Evolutionary conservation across 2,888 invertebrate genomes (phyloP), one percentile per base, ranked within the genome.

Genomic region (Sussaba pulchella): DNA sequence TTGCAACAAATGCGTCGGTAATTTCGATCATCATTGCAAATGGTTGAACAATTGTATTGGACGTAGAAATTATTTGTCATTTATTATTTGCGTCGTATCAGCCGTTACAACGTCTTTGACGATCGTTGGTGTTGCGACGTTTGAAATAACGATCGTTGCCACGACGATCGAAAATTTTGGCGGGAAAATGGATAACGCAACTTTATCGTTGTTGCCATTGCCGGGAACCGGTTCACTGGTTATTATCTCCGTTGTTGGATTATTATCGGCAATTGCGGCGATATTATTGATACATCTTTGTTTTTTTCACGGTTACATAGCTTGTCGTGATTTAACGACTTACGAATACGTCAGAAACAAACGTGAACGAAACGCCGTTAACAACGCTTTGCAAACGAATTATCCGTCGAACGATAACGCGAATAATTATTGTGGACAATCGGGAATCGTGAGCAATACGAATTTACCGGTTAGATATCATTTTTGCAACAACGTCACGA

Each of bases 31-130:
- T 92, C 99, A 99, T 93, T 99, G 99, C 94, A 98, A 98, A 94
- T 99, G 99, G 99, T 94, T 99, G 85, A 99, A 99, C 93, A 99
- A 98, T 93, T 99, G 99, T 93, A 95, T 99, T 81, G 99, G 99
- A 8, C 95, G 95, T 54, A 94, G 98, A 86, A 99, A 99, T 92
- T 99, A 99, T 94, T 94, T 94, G 52, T 95, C 96, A 31, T 98
- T 98, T 92, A 94, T 97, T 85, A 95, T 95, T 91, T 96, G 97
- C 89, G 95, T 98, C 72, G 94, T 95, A 76, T 96, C 97, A 67
- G 97, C 97, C 21, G 95, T 97, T 82, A 93, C 95, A 76, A 95
- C 96, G 83, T 94, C 96, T 14, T 90, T 95, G 77, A 94, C 95
- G 83, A 95, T 97, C 69, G 94, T 95, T 84, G 94, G 94, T 52